Conservation (phyloP, 1,140 invertebrate genomes). For the Leptoteleia sp. region DNA sequence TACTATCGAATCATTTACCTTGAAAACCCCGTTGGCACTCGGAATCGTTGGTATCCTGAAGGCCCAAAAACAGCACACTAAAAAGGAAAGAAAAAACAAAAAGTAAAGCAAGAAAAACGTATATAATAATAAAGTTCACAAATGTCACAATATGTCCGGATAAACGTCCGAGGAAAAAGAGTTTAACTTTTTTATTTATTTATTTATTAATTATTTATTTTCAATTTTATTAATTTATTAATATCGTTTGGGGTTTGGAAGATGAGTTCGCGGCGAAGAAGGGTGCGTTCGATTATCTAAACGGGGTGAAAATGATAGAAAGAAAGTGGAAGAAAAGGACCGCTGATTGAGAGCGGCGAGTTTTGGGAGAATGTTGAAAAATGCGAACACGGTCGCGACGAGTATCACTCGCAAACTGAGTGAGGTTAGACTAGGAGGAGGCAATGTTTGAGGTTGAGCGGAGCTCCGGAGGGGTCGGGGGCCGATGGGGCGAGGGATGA, state of each 20-base stretch:
- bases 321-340: too few species aligned
- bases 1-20: too few species aligned
- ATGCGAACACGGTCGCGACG: slow-evolving; percentile 68
- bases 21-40: too few species aligned
- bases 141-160: neutral
- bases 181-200: neutral
- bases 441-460: slow-evolving; percentile 67
- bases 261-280: too few species aligned
- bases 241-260: too few species aligned
- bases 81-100: neutral
- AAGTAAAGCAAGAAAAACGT: too few species aligned
- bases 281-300: neutral
- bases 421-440: slow-evolving; percentile 64
- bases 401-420: slow-evolving; percentile 71
- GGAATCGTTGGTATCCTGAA: neutral
- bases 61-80: neutral
- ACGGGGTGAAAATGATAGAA: too few species aligned
- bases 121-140: neutral
- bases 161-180: neutral
- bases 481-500: slow-evolving; percentile 55
- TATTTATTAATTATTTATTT: neutral
- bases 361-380: slow-evolving; percentile 20
- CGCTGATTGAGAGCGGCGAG: neutral
- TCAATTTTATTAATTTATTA: too few species aligned
- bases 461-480: slow-evolving; percentile 48